Evolutionary conservation across 2,113 vertebrate species (phyloP), one percentile per base, ranked within the genome.

Genomic region (Mirza zaza): DNA sequence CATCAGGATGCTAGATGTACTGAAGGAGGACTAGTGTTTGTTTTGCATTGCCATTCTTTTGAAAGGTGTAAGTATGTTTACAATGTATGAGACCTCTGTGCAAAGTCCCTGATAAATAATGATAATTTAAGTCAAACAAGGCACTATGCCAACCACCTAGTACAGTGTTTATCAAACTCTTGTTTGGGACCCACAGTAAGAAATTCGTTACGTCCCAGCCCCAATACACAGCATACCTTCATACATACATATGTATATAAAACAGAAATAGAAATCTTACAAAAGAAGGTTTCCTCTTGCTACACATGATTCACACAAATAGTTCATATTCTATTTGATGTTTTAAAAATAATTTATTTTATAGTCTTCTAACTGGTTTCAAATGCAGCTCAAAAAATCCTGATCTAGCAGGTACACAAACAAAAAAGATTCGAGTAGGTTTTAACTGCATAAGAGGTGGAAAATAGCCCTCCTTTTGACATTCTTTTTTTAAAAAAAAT

Each of bases 401-500:
- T 73, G 32, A 76, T 9, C 11, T 82, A 32, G 2, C 14, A 75
- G 61, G 20, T 85, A 25, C 77, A 95, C 25, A 57, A 17, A 21
- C 20, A 81, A 63, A 90, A 61, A n/a, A 32, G 18, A 65, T 14
- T 48, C 1, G 21, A 48, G 32, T n/a, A n/a, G 59, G 29, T 71
- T 90, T 39, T 59, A 76, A 48, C 29, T 32, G 36, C 65, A 27
- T 39, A 39, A 2, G 61, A 85, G 21, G 36, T 23, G 68, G 71
- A 83, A 32, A 48, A n/a, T 32, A 73, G 17, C n/a, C 21, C 75
- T 63, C 42, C 11, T 73, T 63, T 11, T 70, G 57, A 21, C 2
- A 55, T 71, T 96, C 48, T 80, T 93, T 89, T 23, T 23, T 48
- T 75, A 50, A 91, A 97, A 84, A 82, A 39, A 81, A 48, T 57